phyloP scores from a whole-genome alignment of 2,888 invertebrate genomes.

The Spilosoma lubricipeda region DNA sequence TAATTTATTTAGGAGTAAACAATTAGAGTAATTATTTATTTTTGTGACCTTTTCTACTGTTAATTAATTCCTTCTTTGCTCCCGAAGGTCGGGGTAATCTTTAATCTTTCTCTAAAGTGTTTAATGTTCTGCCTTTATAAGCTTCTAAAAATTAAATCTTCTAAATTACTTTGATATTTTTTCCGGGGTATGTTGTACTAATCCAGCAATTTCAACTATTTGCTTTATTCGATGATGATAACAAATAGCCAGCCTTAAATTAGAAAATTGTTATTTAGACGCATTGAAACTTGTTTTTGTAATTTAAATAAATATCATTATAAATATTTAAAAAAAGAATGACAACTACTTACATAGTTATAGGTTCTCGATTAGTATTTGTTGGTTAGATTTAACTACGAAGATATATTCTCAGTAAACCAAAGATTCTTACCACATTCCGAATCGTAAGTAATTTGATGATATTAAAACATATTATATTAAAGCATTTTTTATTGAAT shows the following conservation, averaged over 20 bases:
- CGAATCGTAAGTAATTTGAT: background rate
- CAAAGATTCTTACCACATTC: background rate
- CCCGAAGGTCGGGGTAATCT: background rate
- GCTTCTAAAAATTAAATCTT: background rate
- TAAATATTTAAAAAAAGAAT: too few species aligned
- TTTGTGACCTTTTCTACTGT: slow-evolving; percentile 28
- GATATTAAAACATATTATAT: background rate
- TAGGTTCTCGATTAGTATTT: too few species aligned
- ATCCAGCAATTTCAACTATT: too few species aligned
- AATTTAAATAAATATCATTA: too few species aligned
- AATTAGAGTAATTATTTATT: slow-evolving; percentile 40
- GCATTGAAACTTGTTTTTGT: background rate
- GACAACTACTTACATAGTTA: too few species aligned
- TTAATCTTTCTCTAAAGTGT: slow-evolving; percentile 1
- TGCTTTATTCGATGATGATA: background rate
- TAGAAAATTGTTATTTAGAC: background rate
- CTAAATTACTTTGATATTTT: background rate
- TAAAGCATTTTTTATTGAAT: too few species aligned
- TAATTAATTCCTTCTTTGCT: slow-evolving; percentile 37
- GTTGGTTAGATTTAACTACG: background rate
- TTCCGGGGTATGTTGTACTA: too few species aligned
- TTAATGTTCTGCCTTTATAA: background rate
- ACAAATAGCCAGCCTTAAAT: background rate
- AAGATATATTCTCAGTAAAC: background rate
- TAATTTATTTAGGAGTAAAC: slow-evolving; percentile 36